Evolutionary conservation across 2,888 invertebrate genomes (phyloP), one percentile per base, ranked within the genome.

Genomic region (Polydrusus pterygomalis): DNA sequence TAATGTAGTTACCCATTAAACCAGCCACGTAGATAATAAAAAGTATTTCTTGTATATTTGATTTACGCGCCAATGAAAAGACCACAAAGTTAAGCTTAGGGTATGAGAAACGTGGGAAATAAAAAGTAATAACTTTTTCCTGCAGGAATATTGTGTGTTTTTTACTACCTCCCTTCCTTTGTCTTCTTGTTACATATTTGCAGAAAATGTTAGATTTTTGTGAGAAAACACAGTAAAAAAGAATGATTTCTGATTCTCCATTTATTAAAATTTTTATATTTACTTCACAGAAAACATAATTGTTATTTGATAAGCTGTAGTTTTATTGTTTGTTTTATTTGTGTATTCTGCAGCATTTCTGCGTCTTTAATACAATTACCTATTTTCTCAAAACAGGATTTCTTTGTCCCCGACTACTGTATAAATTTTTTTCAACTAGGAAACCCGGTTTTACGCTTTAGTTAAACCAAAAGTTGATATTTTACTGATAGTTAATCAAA

Each of bases 21-120:
- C 63, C 47, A 30, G n/a, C 45, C 15, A 63, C 20, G 45, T 45
- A 43, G 15, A 43, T 30, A 47, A 63, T 63, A 63, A 63, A 63
- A 63, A 63, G 15, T 63, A 43, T 63, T 63, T 63, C 45, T 45
- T 63, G 15, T 47, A 45, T 30, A 56, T 56, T 56, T 34, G 34
- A 56, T 56, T 56, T 34, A 56, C 56, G 30, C 56, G 34, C 56
- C 56, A 56, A 56, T 56, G 34, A 56, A 56, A 56, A 34, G 34
- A 34, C 56, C 56, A 56, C 56, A 56, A 34, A 56, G 56, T 56
- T 56, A 34, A 56, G 15, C 30, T 34, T 34, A 56, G 30, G 34
- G 25, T 54, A 18, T 10, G 25, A 56, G 18, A 56, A 56, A 34
- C 15, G 34, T 30, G 20, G 34, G 9, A 56, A 56, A 56, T 56